These are phyloP conservation scores for Gallinago undulata DNA, from an alignment of 2,113 vertebrate species.

Conservation along the genomic window DNA sequence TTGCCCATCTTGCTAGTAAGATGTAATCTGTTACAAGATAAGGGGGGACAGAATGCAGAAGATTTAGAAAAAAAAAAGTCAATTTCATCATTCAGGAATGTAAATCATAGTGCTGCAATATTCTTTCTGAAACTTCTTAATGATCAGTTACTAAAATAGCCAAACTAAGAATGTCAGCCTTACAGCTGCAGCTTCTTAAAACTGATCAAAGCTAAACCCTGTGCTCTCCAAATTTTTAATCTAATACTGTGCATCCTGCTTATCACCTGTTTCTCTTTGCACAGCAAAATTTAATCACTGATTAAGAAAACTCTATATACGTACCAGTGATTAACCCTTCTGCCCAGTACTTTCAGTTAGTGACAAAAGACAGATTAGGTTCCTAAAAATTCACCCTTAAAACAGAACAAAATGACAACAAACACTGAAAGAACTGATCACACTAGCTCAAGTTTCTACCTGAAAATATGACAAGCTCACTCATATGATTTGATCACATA, in stretches of 20 bases:
- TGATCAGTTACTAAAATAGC: conserved; percentile 45
- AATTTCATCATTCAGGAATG: conserved; percentile 3
- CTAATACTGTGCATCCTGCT: background rate
- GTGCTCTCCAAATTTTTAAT: background rate
- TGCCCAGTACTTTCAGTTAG: background rate
- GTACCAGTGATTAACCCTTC: background rate
- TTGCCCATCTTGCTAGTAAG: background rate
- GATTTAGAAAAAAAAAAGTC: conserved; percentile 1
- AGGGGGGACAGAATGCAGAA: background rate
- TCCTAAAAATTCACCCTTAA: background rate
- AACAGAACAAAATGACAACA: background rate
- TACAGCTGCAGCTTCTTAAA: conserved; percentile 53
- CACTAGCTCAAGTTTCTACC: background rate
- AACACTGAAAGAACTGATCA: background rate
- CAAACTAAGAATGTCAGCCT: conserved; percentile 6
- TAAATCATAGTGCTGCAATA: conserved; percentile 26
- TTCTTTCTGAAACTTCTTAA: conserved; percentile 29
- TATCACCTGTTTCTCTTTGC: background rate
- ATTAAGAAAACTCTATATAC: background rate
- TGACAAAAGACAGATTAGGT: background rate
- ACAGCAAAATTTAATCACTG: background rate
- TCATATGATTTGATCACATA: background rate
- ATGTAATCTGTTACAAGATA: conserved; percentile 7
- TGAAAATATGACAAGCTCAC: background rate
- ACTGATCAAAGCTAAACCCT: background rate